Evolutionary conservation across 1,140 invertebrate species (phyloP).

Genomic region (Cheumatopsyche charites): DNA sequence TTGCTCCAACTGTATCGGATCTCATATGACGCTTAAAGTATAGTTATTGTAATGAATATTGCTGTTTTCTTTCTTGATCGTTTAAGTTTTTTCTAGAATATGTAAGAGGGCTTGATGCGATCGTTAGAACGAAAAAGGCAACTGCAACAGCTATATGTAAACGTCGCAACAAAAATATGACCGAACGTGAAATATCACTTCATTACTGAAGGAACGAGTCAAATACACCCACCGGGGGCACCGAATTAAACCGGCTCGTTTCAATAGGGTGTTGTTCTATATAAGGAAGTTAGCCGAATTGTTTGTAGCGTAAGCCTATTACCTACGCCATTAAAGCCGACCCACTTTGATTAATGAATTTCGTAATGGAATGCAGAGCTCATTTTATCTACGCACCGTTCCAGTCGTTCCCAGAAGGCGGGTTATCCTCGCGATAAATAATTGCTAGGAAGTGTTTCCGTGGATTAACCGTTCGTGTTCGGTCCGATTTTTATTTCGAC

Average conservation of each 20-base stretch:
- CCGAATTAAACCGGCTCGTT: not conserved
- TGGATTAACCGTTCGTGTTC: no score
- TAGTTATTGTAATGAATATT: no score
- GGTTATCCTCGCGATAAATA: constrained; percentile 18
- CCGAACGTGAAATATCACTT: constrained; percentile 33
- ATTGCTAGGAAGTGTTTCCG: constrained; percentile 2
- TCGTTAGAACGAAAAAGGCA: no score
- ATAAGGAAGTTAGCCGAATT: constrained; percentile 27
- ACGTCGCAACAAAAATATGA: not conserved
- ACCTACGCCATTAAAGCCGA: constrained; percentile 42
- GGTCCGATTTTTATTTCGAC: no score
- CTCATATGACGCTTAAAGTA: no score
- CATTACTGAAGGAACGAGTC: constrained; percentile 18
- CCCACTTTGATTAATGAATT: constrained; percentile 44
- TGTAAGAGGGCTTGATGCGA: no score
- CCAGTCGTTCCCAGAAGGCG: not conserved
- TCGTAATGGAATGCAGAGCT: constrained; percentile 37
- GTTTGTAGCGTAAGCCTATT: constrained; percentile 41
- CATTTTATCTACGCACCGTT: constrained; percentile 13
- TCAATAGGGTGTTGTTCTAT: constrained; percentile 9
- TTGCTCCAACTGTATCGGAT: no score
- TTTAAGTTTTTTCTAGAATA: no score
- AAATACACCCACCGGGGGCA: not conserved
- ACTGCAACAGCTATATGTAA: no score
- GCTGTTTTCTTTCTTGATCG: no score